phyloP scores from a whole-genome alignment of 2,888 invertebrate genomes.

The Leptinotarsa rubiginosa region DNA sequence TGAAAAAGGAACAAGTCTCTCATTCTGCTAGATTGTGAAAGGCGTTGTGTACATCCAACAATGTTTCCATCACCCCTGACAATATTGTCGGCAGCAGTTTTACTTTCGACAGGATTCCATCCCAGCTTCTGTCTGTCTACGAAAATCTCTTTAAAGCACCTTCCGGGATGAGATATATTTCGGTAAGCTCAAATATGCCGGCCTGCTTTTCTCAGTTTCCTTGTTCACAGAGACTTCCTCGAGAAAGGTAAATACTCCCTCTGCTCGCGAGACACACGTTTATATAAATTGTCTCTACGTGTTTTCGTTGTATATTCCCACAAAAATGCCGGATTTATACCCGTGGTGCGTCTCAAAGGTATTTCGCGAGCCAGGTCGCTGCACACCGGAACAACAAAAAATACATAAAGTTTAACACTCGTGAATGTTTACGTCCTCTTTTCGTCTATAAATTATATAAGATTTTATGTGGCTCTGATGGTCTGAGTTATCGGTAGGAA shows the following conservation, averaged over 20 bases:
- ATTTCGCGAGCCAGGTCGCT: constrained; percentile 38
- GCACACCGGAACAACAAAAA: constrained; percentile 22
- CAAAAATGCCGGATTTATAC: constrained; percentile 55
- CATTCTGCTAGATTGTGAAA: no score
- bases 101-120: not conserved
- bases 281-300: constrained; percentile 58
- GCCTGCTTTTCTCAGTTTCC: constrained; percentile 47
- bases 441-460: constrained; percentile 33
- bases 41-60: not conserved
- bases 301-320: constrained; percentile 52
- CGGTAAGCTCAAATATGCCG: constrained; percentile 48
- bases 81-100: not conserved
- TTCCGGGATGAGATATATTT: constrained; percentile 49
- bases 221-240: constrained; percentile 47
- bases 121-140: not conserved
- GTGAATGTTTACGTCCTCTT: constrained; percentile 35
- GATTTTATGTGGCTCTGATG: not conserved
- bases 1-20: no score
- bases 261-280: constrained; percentile 54
- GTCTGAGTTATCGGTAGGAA: no score
- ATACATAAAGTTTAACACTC: constrained; percentile 30
- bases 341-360: constrained; percentile 53
- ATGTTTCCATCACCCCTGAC: not conserved
- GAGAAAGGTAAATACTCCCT: constrained; percentile 56
- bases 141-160: constrained; percentile 47